These are phyloP conservation scores for Camponotus vicinus DNA, from an alignment of 1,140 invertebrate species.

Conservation along the genomic window DNA sequence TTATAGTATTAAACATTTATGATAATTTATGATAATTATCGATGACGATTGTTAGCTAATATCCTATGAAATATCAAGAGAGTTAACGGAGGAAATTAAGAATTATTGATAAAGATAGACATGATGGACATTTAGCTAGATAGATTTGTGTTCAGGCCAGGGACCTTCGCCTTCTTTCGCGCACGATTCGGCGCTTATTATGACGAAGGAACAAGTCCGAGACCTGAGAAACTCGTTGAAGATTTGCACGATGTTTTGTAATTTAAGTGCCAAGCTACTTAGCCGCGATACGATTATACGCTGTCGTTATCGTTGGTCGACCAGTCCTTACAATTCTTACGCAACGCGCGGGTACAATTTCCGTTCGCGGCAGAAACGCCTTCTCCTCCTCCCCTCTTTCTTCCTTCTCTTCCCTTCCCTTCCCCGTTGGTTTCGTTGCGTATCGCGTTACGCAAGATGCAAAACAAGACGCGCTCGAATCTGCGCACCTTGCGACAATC, in stretches of 20 bases:
- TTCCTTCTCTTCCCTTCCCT: too few relatives aligned
- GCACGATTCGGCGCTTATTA: neutral
- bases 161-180: too few relatives aligned
- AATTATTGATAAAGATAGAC: neutral
- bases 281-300: slow-evolving; percentile 66
- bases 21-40: too few relatives aligned
- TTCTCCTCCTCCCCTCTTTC: too few relatives aligned
- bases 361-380: slow-evolving; percentile 64
- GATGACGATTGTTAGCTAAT: too few relatives aligned
- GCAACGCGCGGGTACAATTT: slow-evolving; percentile 67
- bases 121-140: neutral
- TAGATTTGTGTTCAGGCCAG: neutral
- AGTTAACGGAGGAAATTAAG: too few relatives aligned
- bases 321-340: slow-evolving; percentile 55
- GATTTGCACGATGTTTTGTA: neutral
- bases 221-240: neutral
- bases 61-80: too few relatives aligned
- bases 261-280: neutral
- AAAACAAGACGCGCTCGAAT: slow-evolving; percentile 35
- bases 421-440: slow-evolving; percentile 37
- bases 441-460: slow-evolving; percentile 51
- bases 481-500: slow-evolving; percentile 56
- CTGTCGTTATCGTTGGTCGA: slow-evolving; percentile 11
- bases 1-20: too few relatives aligned
- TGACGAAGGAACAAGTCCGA: neutral